A percentile compares a stretch with the other conserved stretches of the same genome.
phyloP scores from a whole-genome alignment of 1,140 invertebrate species.

The Sycophila sp. region DNA sequence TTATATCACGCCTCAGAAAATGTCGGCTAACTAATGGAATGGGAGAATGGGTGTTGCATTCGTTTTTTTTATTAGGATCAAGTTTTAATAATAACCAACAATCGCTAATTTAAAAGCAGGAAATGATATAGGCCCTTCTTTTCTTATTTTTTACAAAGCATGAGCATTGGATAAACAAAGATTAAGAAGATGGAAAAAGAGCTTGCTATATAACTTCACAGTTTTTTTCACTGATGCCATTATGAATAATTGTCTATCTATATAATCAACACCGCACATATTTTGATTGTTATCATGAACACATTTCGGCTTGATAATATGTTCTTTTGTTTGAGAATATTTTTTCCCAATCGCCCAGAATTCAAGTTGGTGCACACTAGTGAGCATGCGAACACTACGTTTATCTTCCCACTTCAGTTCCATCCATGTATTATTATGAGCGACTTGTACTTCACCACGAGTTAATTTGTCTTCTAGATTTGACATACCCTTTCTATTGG shows the following conservation, averaged over 20 bases:
- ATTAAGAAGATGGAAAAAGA: constrained; percentile 36
- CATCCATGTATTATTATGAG: constrained; percentile 16
- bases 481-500: constrained; percentile 16
- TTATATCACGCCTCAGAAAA: constrained; percentile 37
- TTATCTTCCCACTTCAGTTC: constrained; percentile 28
- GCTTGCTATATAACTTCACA: constrained; percentile 7
- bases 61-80: constrained; percentile 7
- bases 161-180: constrained; percentile 37
- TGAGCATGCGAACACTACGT: constrained; percentile 18
- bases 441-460: constrained; percentile 14
- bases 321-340: constrained; percentile 6
- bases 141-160: constrained; percentile 39
- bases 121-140: constrained; percentile 36
- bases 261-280: no score
- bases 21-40: constrained; percentile 37
- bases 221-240: constrained; percentile 4
- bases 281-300: not conserved
- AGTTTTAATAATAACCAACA: constrained; percentile 28
- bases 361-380: constrained; percentile 22
- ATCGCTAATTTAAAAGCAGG: constrained; percentile 33
- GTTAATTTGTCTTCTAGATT: constrained; percentile 15
- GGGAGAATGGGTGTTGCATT: constrained; percentile 1
- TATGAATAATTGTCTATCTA: no score
- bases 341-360: not conserved
- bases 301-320: constrained; percentile 10